A percentile compares a stretch with the other conserved stretches of the same genome.
phyloP scores from a whole-genome alignment of 2,888 invertebrate species.

The Fabriciana adippe region DNA sequence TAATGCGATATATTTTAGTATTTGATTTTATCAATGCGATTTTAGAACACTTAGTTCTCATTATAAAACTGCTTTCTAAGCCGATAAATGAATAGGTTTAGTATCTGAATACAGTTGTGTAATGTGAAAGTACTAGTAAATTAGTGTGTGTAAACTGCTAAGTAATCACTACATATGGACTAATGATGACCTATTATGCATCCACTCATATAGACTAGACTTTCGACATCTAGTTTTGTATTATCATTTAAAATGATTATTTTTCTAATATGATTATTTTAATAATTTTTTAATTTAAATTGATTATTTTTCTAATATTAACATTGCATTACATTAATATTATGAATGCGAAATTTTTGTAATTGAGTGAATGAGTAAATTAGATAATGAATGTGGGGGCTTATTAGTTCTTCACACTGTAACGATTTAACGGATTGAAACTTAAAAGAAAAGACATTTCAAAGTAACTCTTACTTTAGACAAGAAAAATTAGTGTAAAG shows the following conservation, averaged over 20 bases:
- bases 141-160: slow-evolving; percentile 30
- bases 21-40: background rate
- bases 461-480: too few species aligned
- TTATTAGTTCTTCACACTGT: too few species aligned
- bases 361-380: too few species aligned
- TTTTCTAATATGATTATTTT: too few species aligned
- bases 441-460: too few species aligned
- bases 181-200: slow-evolving; percentile 10
- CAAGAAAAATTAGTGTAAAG: too few species aligned
- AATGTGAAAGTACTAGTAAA: slow-evolving; percentile 38
- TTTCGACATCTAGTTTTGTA: background rate
- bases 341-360: too few species aligned
- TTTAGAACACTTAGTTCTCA: slow-evolving; percentile 9
- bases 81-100: slow-evolving; percentile 35
- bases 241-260: background rate
- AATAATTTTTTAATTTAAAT: too few species aligned
- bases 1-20: background rate
- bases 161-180: slow-evolving; percentile 21
- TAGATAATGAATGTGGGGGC: too few species aligned
- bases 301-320: too few species aligned
- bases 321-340: background rate
- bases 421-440: too few species aligned
- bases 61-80: slow-evolving; percentile 39
- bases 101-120: slow-evolving; percentile 34
- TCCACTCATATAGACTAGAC: slow-evolving; percentile 28